Evolutionary conservation across 2,113 vertebrate species (phyloP).

Genomic region (Paraplagusia blochii): DNA sequence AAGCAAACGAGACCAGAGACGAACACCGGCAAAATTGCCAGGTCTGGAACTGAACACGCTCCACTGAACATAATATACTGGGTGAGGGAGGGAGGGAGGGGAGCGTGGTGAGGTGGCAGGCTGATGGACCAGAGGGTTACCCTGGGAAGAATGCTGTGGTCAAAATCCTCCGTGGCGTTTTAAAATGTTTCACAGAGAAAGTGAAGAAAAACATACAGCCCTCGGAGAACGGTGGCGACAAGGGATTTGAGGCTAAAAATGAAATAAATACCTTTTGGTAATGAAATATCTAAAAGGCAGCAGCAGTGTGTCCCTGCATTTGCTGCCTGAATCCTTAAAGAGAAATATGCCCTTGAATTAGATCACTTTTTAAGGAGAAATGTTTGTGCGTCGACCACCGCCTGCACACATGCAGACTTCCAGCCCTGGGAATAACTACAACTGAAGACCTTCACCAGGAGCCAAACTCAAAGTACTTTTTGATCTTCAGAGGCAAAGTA

Average conservation of each 20-base stretch:
- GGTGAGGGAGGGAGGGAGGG: constrained; percentile 24
- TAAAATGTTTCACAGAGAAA: constrained; percentile 44
- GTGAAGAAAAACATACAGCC: constrained; percentile 20
- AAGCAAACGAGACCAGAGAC: constrained; percentile 61
- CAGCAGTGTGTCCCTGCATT: constrained; percentile 48
- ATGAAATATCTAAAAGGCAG: constrained; percentile 74
- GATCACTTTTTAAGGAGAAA: constrained; percentile 38
- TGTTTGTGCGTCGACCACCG: constrained; percentile 17
- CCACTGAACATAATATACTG: constrained; percentile 68
- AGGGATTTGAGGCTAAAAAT: constrained; percentile 65
- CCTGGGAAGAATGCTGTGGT: constrained; percentile 49
- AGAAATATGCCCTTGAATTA: constrained; percentile 70
- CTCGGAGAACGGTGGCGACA: constrained; percentile 55
- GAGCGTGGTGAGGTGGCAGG: no score
- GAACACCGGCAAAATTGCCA: constrained; percentile 60
- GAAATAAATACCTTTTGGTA: constrained; percentile 72
- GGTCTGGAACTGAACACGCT: constrained; percentile 61
- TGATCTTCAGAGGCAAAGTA: constrained; percentile 65
- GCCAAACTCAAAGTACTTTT: constrained; percentile 62
- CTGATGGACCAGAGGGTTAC: constrained; percentile 58
- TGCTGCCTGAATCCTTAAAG: constrained; percentile 59
- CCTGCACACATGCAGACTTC: constrained; percentile 10
- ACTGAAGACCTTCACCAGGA: constrained; percentile 62
- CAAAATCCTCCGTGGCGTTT: constrained; percentile 50
- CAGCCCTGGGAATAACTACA: constrained; percentile 23